Percentiles rank a stretch among this genome's conserved stretches.
Conservation (phyloP, 2,113 vertebrate species). For the Elephantulus edwardii region DNA sequence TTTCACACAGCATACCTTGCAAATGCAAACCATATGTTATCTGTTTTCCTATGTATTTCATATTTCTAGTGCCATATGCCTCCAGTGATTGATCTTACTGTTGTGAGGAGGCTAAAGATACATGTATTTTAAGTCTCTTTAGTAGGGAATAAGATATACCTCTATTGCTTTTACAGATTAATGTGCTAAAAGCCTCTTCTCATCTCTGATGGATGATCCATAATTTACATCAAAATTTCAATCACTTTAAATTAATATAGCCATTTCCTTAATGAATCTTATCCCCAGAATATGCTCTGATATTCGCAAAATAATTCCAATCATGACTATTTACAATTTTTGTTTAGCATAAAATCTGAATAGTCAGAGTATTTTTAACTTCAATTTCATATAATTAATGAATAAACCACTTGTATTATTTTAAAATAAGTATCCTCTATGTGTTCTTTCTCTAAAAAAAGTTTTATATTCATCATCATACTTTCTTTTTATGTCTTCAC, state of each 20-base stretch:
- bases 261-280: constrained; percentile 76
- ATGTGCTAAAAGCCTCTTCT: constrained; percentile 70
- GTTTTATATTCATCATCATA: background rate
- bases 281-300: constrained; percentile 42
- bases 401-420: constrained; percentile 45
- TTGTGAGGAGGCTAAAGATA: constrained; percentile 64
- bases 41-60: constrained; percentile 63
- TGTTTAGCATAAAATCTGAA: background rate
- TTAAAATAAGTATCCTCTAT: constrained; percentile 33
- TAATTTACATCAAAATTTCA: constrained; percentile 71
- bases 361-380: background rate
- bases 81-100: constrained; percentile 64
- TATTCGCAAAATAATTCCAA: constrained; percentile 47
- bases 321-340: constrained; percentile 41
- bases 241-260: constrained; percentile 76
- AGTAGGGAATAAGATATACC: constrained; percentile 61
- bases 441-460: background rate
- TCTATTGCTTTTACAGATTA: constrained; percentile 64
- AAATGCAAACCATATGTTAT: constrained; percentile 63
- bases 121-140: constrained; percentile 65
- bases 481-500: background rate
- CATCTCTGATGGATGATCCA: constrained; percentile 63
- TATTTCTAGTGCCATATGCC: constrained; percentile 58
- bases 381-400: constrained; percentile 53
- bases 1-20: background rate